These are phyloP conservation scores for Rhamnusium bicolor DNA, from an alignment of 2,888 invertebrate genomes.

Conservation along the genomic window DNA sequence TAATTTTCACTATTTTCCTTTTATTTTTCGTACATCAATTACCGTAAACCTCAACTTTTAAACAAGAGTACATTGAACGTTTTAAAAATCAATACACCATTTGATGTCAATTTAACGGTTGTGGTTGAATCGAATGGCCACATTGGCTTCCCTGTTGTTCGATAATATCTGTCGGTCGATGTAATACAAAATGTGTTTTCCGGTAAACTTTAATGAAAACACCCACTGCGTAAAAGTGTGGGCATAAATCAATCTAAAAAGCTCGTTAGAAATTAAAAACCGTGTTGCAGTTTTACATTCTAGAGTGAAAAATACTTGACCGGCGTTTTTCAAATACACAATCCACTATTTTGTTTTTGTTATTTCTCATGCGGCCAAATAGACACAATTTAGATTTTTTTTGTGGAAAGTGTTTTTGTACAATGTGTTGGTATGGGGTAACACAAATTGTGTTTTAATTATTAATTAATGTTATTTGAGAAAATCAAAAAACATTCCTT, in stretches of 20 bases:
- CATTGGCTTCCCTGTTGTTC: constrained; percentile 18
- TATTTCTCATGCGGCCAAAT: too few species aligned
- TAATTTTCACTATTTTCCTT: too few species aligned
- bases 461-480: too few species aligned
- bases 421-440: too few species aligned
- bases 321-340: too few species aligned
- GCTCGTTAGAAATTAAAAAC: constrained; percentile 10
- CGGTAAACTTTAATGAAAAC: constrained; percentile 15
- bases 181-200: constrained; percentile 19
- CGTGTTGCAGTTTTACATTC: neutral
- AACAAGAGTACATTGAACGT: neutral
- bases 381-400: too few species aligned
- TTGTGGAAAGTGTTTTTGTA: too few species aligned
- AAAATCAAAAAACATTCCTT: too few species aligned
- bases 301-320: neutral
- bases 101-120: constrained; percentile 2
- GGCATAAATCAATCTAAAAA: constrained; percentile 11
- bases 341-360: too few species aligned
- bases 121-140: neutral
- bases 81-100: constrained; percentile 11
- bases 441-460: too few species aligned
- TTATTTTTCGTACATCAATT: too few species aligned
- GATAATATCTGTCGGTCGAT: constrained; percentile 5
- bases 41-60: neutral
- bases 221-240: constrained; percentile 5